A percentile compares a stretch with the other conserved stretches of the same genome.
Evolutionary conservation across 2,888 invertebrate species (phyloP).

Genomic region (Plebejus anna): DNA sequence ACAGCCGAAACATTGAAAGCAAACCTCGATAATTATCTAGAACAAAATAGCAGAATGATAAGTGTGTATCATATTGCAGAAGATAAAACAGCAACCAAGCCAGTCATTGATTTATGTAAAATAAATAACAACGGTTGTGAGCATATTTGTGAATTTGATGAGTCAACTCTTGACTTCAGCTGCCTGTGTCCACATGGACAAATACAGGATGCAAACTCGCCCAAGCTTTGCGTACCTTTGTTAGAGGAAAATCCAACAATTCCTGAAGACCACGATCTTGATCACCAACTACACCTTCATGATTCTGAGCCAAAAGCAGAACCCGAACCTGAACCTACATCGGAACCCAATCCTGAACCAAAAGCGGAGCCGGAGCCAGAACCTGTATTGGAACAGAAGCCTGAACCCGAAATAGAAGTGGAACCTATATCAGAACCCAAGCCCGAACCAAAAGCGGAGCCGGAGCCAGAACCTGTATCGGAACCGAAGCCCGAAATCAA

Average conservation of each 20-base stretch:
- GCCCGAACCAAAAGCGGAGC: conserved; percentile 39
- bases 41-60: conserved; percentile 74
- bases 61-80: conserved; percentile 74
- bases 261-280: conserved; percentile 47
- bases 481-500: conserved; percentile 46
- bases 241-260: conserved; percentile 46
- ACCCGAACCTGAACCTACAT: conserved; percentile 44
- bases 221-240: conserved; percentile 67
- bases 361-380: conserved; percentile 41
- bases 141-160: conserved; percentile 84
- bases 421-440: conserved; percentile 38
- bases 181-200: conserved; percentile 83
- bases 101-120: conserved; percentile 83
- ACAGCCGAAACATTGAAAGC: conserved; percentile 66
- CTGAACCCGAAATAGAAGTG: conserved; percentile 40
- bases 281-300: conserved; percentile 39
- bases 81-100: conserved; percentile 57
- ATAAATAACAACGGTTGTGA: conserved; percentile 83
- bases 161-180: conserved; percentile 79
- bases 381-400: conserved; percentile 45
- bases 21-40: conserved; percentile 72
- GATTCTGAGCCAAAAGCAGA: conserved; percentile 44
- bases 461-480: conserved; percentile 44
- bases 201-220: conserved; percentile 57
- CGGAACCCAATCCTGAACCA: conserved; percentile 45